Percentiles rank a stretch among this genome's conserved stretches.
phyloP scores from a whole-genome alignment of 2,888 invertebrate species.

The Caenorhabditis sp. region DNA sequence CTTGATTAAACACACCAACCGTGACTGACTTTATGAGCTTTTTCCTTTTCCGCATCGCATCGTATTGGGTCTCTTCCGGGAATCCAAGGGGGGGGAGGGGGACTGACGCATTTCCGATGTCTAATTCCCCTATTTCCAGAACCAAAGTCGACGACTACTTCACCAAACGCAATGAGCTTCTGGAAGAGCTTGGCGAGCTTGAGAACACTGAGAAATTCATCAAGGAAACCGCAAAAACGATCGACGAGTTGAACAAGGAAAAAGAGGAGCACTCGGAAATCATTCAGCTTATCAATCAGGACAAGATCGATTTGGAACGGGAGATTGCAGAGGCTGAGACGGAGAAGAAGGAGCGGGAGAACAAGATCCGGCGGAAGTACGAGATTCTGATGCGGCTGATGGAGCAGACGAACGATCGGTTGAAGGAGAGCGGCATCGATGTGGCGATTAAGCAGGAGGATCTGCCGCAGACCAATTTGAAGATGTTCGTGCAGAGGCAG shows the following conservation, averaged over 20 bases:
- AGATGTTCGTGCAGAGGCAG: slow-evolving; percentile 22
- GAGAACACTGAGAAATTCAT: slow-evolving; percentile 70
- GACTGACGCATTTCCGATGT: too few species aligned
- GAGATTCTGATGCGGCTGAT: slow-evolving; percentile 67
- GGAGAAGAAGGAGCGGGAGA: slow-evolving; percentile 73
- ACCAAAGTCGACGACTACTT: slow-evolving; percentile 61
- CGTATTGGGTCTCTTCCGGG: too few species aligned
- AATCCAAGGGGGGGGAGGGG: too few species aligned
- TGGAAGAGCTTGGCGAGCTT: slow-evolving; percentile 73
- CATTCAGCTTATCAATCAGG: slow-evolving; percentile 80
- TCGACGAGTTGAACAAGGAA: slow-evolving; percentile 79
- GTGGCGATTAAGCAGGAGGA: slow-evolving; percentile 70
- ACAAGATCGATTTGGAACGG: slow-evolving; percentile 75
- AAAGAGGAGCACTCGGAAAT: slow-evolving; percentile 80
- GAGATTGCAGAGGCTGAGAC: slow-evolving; percentile 70
- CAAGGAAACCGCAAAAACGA: slow-evolving; percentile 73
- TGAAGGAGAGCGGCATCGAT: slow-evolving; percentile 74
- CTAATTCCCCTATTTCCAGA: slow-evolving; percentile 43
- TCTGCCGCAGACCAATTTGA: slow-evolving; percentile 67
- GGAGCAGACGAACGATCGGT: slow-evolving; percentile 75
- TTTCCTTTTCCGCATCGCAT: too few species aligned
- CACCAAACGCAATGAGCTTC: slow-evolving; percentile 67
- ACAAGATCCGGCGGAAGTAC: slow-evolving; percentile 68
- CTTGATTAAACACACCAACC: too few species aligned
- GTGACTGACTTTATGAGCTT: too few species aligned